phyloP scores from a whole-genome alignment of 2,888 invertebrate genomes.

The Drosophila incognita region DNA sequence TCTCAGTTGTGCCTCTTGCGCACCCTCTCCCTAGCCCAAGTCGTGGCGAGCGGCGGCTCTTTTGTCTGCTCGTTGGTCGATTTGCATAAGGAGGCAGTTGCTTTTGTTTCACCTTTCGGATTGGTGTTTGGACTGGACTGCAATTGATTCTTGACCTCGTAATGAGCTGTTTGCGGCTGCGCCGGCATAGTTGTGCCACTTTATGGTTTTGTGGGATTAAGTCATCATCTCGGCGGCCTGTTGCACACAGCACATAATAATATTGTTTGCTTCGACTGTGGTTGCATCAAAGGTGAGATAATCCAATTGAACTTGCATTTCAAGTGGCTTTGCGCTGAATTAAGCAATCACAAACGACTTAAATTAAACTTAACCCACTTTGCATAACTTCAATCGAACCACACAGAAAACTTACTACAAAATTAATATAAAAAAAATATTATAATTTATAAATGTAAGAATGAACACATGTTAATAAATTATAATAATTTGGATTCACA shows the following conservation, averaged over 20 bases:
- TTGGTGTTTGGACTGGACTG: constrained; percentile 40
- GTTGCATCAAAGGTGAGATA: constrained; percentile 34
- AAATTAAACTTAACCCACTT: background rate
- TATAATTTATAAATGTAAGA: background rate
- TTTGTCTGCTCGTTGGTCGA: constrained; percentile 41
- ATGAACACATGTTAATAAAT: background rate
- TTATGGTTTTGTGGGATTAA: constrained; percentile 66
- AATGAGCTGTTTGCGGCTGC: constrained; percentile 62
- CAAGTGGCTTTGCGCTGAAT: background rate
- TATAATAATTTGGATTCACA: background rate
- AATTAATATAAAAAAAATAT: background rate
- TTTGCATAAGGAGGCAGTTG: constrained; percentile 69
- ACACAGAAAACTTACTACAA: fast-evolving
- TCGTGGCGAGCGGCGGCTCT: constrained; percentile 21
- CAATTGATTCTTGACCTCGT: constrained; percentile 77
- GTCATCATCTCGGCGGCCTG: constrained; percentile 57
- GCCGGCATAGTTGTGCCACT: constrained; percentile 45
- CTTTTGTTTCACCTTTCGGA: constrained; percentile 26
- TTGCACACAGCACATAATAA: constrained; percentile 3
- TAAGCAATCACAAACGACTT: background rate
- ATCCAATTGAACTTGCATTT: constrained; percentile 28
- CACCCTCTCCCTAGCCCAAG: constrained; percentile 11
- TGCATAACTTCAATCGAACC: background rate
- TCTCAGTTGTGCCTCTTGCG: constrained; percentile 1
- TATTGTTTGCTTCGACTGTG: constrained; percentile 7